A percentile compares a stretch with the other conserved stretches of the same genome.
Conservation (phyloP, 2,888 invertebrate species). For the Drosophila parthenogenetica region DNA sequence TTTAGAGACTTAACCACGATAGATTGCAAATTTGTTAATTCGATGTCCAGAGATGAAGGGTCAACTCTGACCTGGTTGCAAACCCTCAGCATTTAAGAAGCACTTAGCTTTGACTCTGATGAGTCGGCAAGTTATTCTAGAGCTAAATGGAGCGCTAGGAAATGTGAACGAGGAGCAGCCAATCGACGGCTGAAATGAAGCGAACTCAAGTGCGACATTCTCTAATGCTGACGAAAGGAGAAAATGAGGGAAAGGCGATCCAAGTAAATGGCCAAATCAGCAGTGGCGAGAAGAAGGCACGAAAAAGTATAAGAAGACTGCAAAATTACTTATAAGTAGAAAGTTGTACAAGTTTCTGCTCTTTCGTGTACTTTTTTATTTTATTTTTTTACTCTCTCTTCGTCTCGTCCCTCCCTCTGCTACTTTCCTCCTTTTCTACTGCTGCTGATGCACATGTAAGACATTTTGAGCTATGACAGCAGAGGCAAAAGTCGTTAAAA, state of each 20-base stretch:
- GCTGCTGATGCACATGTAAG: slow-evolving; percentile 70
- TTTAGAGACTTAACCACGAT: too few relatives aligned
- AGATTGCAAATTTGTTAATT: too few relatives aligned
- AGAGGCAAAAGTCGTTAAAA: slow-evolving; percentile 82
- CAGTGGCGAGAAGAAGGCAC: slow-evolving; percentile 5
- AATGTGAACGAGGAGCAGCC: slow-evolving; percentile 15
- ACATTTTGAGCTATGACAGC: slow-evolving; percentile 73
- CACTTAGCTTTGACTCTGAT: slow-evolving; percentile 51
- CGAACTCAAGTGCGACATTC: slow-evolving; percentile 66
- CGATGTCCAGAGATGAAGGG: too few relatives aligned
- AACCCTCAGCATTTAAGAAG: slow-evolving; percentile 36
- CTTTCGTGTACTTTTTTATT: slow-evolving; percentile 36
- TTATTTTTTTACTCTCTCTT: slow-evolving; percentile 13
- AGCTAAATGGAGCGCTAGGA: slow-evolving; percentile 57
- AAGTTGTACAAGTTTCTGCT: slow-evolving; percentile 74
- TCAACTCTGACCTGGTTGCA: slow-evolving; percentile 24
- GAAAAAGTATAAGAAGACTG: slow-evolving; percentile 39
- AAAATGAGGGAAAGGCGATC: slow-evolving; percentile 42
- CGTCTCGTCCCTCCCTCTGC: slow-evolving; percentile 25
- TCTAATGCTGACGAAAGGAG: slow-evolving; percentile 5
- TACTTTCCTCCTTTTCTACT: slow-evolving; percentile 9
- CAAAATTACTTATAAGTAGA: slow-evolving; percentile 76
- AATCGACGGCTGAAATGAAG: slow-evolving; percentile 69
- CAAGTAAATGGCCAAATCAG: slow-evolving; percentile 49
- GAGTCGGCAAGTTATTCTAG: slow-evolving; percentile 55